These are phyloP conservation scores for Caenorhabditis inopinata DNA, from an alignment of 1,140 invertebrate genomes.

Conservation along the genomic window DNA sequence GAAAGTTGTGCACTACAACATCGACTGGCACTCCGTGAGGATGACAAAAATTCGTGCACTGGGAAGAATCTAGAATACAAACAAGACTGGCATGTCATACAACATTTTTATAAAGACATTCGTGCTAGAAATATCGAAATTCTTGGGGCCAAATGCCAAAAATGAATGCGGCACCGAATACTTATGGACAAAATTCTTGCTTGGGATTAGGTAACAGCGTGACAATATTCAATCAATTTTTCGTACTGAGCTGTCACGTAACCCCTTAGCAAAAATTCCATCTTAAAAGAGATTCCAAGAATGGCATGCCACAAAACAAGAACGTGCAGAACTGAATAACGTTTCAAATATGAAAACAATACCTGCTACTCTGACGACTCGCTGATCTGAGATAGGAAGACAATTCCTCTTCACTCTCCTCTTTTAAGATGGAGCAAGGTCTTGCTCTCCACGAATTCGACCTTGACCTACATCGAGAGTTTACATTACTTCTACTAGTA, in stretches of 20 bases:
- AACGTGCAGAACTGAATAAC: not conserved
- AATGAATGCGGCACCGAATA: no score
- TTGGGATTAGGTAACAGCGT: no score
- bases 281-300: not conserved
- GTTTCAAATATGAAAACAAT: not conserved
- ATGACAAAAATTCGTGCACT: constrained; percentile 18
- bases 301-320: not conserved
- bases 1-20: constrained; percentile 32
- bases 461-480: not conserved
- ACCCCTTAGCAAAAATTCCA: not conserved
- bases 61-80: not conserved
- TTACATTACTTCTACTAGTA: not conserved
- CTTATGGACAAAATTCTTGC: no score
- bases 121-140: no score
- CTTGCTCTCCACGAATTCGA: constrained; percentile 46
- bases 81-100: not conserved
- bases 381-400: constrained; percentile 60
- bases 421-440: constrained; percentile 64
- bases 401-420: constrained; percentile 65
- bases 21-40: not conserved
- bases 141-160: no score
- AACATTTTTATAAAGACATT: no score
- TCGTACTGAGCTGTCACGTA: no score
- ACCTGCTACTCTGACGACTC: constrained; percentile 65
- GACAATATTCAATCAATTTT: no score